Conservation (phyloP, 92 coral and sea anemone species). For the Virgularia gustaviana region DNA sequence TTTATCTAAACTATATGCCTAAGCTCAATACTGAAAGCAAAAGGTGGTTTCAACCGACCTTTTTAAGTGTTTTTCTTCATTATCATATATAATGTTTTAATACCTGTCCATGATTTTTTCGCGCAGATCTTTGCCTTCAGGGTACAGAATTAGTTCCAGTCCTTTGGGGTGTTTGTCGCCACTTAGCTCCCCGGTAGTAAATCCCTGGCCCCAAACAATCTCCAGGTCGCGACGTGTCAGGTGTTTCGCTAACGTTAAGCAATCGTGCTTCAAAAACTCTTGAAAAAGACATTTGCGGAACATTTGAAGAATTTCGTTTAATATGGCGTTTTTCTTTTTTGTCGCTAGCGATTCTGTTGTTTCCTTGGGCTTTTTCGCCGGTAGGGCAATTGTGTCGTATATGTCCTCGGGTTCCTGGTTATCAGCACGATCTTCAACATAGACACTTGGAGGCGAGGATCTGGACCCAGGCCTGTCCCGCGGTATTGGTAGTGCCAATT, state of each 20-base stretch:
- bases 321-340: slow-evolving; percentile 62
- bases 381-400: slow-evolving; percentile 12
- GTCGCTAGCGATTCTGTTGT: slow-evolving; percentile 21
- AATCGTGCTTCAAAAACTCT: slow-evolving; percentile 64
- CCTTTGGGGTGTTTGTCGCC: slow-evolving; percentile 64
- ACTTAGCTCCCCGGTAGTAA: slow-evolving; percentile 40
- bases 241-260: slow-evolving; percentile 81
- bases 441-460: slow-evolving; percentile 32
- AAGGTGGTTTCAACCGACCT: too few relatives aligned
- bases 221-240: slow-evolving; percentile 79
- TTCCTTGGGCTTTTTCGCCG: not conserved
- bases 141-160: slow-evolving; percentile 75
- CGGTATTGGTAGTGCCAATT: not conserved
- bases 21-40: too few relatives aligned
- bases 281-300: slow-evolving; percentile 61
- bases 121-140: slow-evolving; percentile 87
- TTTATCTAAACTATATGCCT: too few relatives aligned
- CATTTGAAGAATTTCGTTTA: slow-evolving; percentile 69
- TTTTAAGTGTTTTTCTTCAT: not conserved
- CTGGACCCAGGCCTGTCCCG: slow-evolving; percentile 8
- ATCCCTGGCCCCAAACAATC: slow-evolving; percentile 61
- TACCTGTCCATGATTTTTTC: slow-evolving; percentile 73
- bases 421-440: slow-evolving; percentile 26
- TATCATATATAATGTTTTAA: not conserved
- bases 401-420: slow-evolving; percentile 13